Conservation (phyloP, 1,140 invertebrate genomes). For the Zaprionus capensis region DNA sequence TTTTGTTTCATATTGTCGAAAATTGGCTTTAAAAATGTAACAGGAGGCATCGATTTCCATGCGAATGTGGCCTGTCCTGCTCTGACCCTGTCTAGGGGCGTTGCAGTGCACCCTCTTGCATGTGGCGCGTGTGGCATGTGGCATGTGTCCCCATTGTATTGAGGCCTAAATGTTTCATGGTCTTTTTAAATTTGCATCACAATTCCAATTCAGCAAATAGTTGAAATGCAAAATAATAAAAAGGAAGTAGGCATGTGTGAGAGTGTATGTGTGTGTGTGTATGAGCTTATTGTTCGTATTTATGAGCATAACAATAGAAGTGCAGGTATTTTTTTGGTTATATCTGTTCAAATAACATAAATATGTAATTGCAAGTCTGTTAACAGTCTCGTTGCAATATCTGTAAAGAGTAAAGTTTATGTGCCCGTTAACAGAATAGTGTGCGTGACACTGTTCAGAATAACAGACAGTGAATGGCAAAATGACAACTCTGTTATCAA, state of each 20-base stretch:
- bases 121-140: constrained; percentile 4
- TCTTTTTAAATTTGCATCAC: constrained; percentile 13
- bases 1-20: constrained; percentile 60
- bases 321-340: not conserved
- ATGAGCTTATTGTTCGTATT: not conserved
- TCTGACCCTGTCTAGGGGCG: not conserved
- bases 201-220: constrained; percentile 6
- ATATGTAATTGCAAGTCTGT: not conserved
- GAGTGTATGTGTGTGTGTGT: not conserved
- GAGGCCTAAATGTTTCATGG: not conserved
- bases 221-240: constrained; percentile 1
- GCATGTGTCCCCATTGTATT: constrained; percentile 23
- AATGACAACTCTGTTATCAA: not conserved
- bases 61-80: constrained; percentile 9
- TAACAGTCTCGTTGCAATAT: not conserved
- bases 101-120: not conserved
- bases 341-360: not conserved
- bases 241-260: not conserved
- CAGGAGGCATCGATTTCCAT: constrained; percentile 7
- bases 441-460: no score
- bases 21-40: constrained; percentile 76
- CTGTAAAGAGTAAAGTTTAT: not conserved
- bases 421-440: not conserved
- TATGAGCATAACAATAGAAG: not conserved
- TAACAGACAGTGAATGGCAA: not conserved